Conservation (phyloP, 2,888 invertebrate species). For the Noctua fimbriata region DNA sequence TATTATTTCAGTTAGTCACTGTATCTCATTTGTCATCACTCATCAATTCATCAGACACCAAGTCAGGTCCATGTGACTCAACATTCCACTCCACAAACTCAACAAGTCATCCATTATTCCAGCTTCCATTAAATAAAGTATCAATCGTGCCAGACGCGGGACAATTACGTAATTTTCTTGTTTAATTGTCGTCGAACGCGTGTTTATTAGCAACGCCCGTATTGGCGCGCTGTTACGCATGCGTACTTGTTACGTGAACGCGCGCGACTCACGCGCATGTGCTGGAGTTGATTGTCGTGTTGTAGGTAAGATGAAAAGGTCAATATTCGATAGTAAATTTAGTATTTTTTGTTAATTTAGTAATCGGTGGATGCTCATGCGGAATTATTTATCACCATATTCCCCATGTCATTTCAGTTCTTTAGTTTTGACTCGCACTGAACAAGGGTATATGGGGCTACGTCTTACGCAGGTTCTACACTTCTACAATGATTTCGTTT, state of each 20-base stretch:
- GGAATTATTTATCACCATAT: background rate
- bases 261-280: slow-evolving; percentile 53
- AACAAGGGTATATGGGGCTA: background rate
- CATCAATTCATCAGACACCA: slow-evolving; percentile 3
- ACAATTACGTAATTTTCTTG: slow-evolving; percentile 60
- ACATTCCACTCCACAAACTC: slow-evolving; percentile 18
- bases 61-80: slow-evolving; percentile 29
- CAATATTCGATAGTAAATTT: background rate
- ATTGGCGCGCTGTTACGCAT: slow-evolving; percentile 64
- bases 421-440: background rate
- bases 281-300: slow-evolving; percentile 11
- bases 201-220: slow-evolving; percentile 52
- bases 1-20: slow-evolving; percentile 6
- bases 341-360: background rate
- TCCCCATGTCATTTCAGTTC: background rate
- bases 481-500: background rate
- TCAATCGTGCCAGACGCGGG: slow-evolving; percentile 42
- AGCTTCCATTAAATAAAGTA: slow-evolving; percentile 38
- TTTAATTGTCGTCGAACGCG: slow-evolving; percentile 58
- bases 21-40: background rate
- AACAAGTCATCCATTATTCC: slow-evolving; percentile 25
- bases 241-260: slow-evolving; percentile 61
- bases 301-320: slow-evolving; percentile 32
- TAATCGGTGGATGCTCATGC: background rate
- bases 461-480: background rate